phyloP scores from a whole-genome alignment of 2,888 invertebrate genomes.

The Philereme transversata region DNA sequence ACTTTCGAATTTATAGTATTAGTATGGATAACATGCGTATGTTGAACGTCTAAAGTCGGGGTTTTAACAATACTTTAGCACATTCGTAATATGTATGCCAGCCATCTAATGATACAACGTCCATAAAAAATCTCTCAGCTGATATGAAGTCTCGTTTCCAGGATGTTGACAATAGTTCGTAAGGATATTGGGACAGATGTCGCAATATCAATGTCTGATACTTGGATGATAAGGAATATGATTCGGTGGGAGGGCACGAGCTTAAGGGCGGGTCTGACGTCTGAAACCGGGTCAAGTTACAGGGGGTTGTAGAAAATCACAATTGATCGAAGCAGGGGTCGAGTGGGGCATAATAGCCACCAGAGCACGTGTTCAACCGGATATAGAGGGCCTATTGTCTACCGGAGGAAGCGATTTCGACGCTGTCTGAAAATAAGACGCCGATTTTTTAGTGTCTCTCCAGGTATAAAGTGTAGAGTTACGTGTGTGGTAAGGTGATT shows the following conservation, averaged over 20 bases:
- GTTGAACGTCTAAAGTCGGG: too few relatives aligned
- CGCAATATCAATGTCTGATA: constrained; percentile 57
- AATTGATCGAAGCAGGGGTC: constrained; percentile 57
- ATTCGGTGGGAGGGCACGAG: constrained; percentile 77
- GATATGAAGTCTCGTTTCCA: constrained; percentile 30
- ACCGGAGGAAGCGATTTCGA: constrained; percentile 78
- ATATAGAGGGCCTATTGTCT: constrained; percentile 77
- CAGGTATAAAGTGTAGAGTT: constrained; percentile 47
- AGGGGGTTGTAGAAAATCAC: constrained; percentile 66
- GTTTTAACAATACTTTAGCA: neutral
- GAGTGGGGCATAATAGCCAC: constrained; percentile 75
- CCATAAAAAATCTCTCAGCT: constrained; percentile 18
- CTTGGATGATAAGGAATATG: constrained; percentile 48
- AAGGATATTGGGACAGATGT: constrained; percentile 62
- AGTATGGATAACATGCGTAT: too few relatives aligned
- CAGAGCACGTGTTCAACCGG: constrained; percentile 83
- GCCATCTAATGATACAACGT: neutral
- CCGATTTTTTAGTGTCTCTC: constrained; percentile 60
- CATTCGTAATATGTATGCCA: neutral
- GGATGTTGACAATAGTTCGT: constrained; percentile 59
- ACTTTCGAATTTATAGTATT: too few relatives aligned
- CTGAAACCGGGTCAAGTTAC: constrained; percentile 78
- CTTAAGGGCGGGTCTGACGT: constrained; percentile 60
- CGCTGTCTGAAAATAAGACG: constrained; percentile 72
- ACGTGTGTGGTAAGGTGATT: constrained; percentile 43